Evolutionary conservation across 2,888 invertebrate genomes (phyloP), one percentile per base, ranked within the genome.

Genomic region (Eucera pruinosa): DNA sequence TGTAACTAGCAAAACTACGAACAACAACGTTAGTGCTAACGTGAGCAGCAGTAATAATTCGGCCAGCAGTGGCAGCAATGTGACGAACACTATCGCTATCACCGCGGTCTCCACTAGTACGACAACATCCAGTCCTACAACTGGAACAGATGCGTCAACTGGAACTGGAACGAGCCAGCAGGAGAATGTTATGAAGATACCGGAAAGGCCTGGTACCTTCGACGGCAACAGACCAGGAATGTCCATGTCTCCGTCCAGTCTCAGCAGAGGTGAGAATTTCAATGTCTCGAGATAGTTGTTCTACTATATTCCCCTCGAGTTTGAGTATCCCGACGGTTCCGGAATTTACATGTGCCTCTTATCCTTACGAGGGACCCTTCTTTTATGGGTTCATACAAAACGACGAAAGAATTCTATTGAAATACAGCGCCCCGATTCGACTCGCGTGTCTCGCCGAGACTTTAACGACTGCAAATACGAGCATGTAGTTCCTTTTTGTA

Each of bases 231-330:
- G 92, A 70, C 92, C 92, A 15, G 90, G 89, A 83, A 90, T 93
- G 89, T 94, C 94, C 83, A 92, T 94, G 92, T 97, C 97, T 87
- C 97, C 97, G 84, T 95, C 96, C 90, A 95, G 95, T 92, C 94
- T 95, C 91, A 94, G 94, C 93, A 95, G 96, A 95, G 97, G 97
- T 97, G 94, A 95, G 95, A 87, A 80, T 80, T 73, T 75, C 61
- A 43, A 66, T 72, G n/a, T n/a, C n/a, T n/a, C n/a, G n/a, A n/a
- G n/a, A n/a, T n/a, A n/a, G n/a, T n/a, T n/a, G n/a, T n/a, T n/a
- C 39, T 5, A 33, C 4, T 33, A 33, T 33, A 3, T 11, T 78
- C 67, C 69, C 72, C 27, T 78, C 68, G 9, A 69, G 25, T 27
- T 18, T 7, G 50, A 33, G 23, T 13, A 18, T 7, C 39, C 1